Percentiles rank a stretch among this genome's conserved stretches.
Conservation (phyloP, 2,888 invertebrate species). For the Muschampia plurimacula region DNA sequence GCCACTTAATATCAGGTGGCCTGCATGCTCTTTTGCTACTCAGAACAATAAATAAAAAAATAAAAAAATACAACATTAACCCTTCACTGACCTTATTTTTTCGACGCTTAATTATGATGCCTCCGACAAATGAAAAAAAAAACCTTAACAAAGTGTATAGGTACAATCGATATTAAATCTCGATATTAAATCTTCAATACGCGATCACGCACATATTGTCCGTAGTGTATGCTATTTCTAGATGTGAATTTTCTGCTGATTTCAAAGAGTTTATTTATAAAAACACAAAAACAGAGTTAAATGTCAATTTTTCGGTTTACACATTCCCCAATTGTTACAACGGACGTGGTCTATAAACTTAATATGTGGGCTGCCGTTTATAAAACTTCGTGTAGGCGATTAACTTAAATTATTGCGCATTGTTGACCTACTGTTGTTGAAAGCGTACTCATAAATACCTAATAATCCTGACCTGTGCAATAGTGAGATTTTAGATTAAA, state of each 20-base stretch:
- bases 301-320: not conserved
- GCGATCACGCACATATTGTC: too few relatives aligned
- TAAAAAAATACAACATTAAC: too few relatives aligned
- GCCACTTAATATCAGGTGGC: too few relatives aligned
- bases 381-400: conserved; percentile 20
- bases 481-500: conserved; percentile 13
- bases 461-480: not conserved
- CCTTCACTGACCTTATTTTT: too few relatives aligned
- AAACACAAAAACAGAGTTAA: not conserved
- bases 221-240: not conserved
- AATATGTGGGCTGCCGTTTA: conserved; percentile 10
- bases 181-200: too few relatives aligned
- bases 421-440: conserved; percentile 11
- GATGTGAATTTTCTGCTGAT: not conserved
- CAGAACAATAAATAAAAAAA: too few relatives aligned
- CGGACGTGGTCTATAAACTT: not conserved
- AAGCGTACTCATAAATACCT: not conserved
- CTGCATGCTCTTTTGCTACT: too few relatives aligned
- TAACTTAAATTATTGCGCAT: conserved; percentile 18
- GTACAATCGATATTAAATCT: too few relatives aligned
- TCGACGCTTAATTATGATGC: too few relatives aligned
- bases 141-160: too few relatives aligned
- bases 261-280: not conserved
- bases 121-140: too few relatives aligned
- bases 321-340: conserved; percentile 2